Base-by-base conservation (phyloP, 2,888 invertebrate genomes). In the Andrena minutula region DNA sequence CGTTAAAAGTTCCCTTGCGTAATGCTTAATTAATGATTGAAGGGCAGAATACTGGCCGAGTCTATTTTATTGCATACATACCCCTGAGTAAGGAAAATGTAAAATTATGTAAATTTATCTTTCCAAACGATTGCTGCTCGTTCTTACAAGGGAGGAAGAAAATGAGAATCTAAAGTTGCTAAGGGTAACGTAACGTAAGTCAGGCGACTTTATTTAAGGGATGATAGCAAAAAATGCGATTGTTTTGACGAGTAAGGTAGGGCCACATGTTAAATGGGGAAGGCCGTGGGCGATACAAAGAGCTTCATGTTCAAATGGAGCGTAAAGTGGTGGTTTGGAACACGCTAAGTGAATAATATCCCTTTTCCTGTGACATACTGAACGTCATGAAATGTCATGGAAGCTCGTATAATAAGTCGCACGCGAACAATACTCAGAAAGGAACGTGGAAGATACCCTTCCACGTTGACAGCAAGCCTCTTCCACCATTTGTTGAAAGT, bases 321-420 rank as follows among this genome's bases (percentile, higher is more conserved):
- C 88, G 72, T 88, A 92, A 92, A 93, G 92, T 92, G 92, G 88
- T 84, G 87, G 90, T 90, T 90, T 89, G 87, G 88, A 88, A 81
- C 84, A 91, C 88, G 81, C 78, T 93, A 92, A 93, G 93, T 93
- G 93, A 91, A 93, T 93, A 93, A 93, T 93, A 90, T 90, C 89
- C 91, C 92, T 92, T 92, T 93, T 93, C 93, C 93, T 93, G 93
- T 91, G 91, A 91, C 89, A 90, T 87, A 88, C 86, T 87, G 83
- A 89, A 91, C 90, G 89, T 90, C 88, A 87, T 83, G 87, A 89
- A 90, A 90, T 86, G 83, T 86, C 84, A 87, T 84, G 75, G 80
- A 82, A 65, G 75, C 65, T 80, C 66, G 75, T 49, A 53, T 83
- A 83, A 82, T 78, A 69, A 75, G 83, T 82, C 64, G 78, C 82